phyloP scores from a whole-genome alignment of 2,797 vertebrate species.

The Acanthurus tractus region DNA sequence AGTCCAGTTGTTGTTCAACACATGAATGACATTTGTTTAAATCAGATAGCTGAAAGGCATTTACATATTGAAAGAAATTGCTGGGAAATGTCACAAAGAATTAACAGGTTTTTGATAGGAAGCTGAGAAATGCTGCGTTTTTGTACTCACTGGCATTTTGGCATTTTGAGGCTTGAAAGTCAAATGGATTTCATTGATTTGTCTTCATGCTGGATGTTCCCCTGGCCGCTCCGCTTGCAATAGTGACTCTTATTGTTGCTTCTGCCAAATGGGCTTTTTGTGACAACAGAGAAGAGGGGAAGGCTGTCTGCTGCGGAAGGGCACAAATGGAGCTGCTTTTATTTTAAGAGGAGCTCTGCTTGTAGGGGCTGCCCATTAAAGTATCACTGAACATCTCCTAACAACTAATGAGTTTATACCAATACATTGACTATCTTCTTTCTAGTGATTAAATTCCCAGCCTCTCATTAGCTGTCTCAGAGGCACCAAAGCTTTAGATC shows the following conservation, averaged over 20 bases:
- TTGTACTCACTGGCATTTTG: slow-evolving; percentile 73
- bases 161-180: slow-evolving; percentile 83
- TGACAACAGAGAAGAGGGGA: slow-evolving; percentile 20
- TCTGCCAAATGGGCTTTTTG: slow-evolving; percentile 68
- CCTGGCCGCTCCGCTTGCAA: slow-evolving; percentile 33
- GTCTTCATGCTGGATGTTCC: slow-evolving; percentile 72
- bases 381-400: slow-evolving; percentile 28
- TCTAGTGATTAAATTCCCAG: slow-evolving; percentile 43
- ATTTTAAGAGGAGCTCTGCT: slow-evolving; percentile 27
- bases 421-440: slow-evolving; percentile 18
- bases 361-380: slow-evolving; percentile 34
- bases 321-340: slow-evolving; percentile 41
- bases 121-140: slow-evolving; percentile 63
- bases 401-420: slow-evolving; percentile 34
- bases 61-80: slow-evolving; percentile 85
- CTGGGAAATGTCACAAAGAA: slow-evolving; percentile 86
- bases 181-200: slow-evolving; percentile 82
- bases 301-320: slow-evolving; percentile 25
- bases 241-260: slow-evolving; percentile 60
- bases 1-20: slow-evolving; percentile 71
- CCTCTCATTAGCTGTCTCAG: slow-evolving; percentile 10
- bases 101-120: slow-evolving; percentile 76
- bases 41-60: slow-evolving; percentile 84
- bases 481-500: slow-evolving; percentile 48
- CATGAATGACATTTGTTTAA: slow-evolving; percentile 85